A percentile compares a stretch with the other conserved stretches of the same genome.
Evolutionary conservation across 2,888 invertebrate species (phyloP).

Genomic region (Pelosia muscerda): DNA sequence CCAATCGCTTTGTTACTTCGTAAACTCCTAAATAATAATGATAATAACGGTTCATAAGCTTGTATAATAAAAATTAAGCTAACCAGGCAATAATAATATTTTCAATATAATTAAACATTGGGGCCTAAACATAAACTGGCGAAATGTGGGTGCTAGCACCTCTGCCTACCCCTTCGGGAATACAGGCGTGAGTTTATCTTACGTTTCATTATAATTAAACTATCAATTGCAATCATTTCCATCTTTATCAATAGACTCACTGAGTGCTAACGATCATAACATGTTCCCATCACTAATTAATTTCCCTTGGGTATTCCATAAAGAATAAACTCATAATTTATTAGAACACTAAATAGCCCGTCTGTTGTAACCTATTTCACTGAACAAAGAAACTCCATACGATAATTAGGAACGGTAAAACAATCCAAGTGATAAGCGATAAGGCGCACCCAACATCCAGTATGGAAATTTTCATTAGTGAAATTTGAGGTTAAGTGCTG

Average conservation of each 20-base stretch:
- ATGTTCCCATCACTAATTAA: background rate
- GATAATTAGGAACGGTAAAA: constrained; percentile 75
- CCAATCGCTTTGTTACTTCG: constrained; percentile 59
- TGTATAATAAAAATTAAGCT: background rate
- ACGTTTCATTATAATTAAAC: too few species aligned
- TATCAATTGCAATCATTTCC: background rate
- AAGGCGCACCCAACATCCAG: constrained; percentile 76
- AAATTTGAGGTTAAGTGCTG: constrained; percentile 81
- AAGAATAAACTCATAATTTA: background rate
- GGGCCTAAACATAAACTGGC: too few species aligned
- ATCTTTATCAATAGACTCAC: background rate
- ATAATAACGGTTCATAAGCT: constrained; percentile 32
- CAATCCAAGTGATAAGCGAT: constrained; percentile 80
- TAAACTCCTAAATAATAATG: constrained; percentile 58
- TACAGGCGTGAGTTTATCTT: too few species aligned
- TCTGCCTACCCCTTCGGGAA: too few species aligned
- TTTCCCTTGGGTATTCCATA: background rate
- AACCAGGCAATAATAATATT: too few species aligned
- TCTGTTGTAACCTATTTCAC: constrained; percentile 6
- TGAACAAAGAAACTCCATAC: constrained; percentile 60
- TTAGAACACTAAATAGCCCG: constrained; percentile 4
- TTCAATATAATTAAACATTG: too few species aligned
- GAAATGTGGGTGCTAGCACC: too few species aligned
- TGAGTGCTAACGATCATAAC: background rate
- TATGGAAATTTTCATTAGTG: constrained; percentile 83